These are phyloP conservation scores for sheep (Ovis aries) DNA, from an alignment of 2,113 vertebrate genomes.

Conservation along the genomic window DNA sequence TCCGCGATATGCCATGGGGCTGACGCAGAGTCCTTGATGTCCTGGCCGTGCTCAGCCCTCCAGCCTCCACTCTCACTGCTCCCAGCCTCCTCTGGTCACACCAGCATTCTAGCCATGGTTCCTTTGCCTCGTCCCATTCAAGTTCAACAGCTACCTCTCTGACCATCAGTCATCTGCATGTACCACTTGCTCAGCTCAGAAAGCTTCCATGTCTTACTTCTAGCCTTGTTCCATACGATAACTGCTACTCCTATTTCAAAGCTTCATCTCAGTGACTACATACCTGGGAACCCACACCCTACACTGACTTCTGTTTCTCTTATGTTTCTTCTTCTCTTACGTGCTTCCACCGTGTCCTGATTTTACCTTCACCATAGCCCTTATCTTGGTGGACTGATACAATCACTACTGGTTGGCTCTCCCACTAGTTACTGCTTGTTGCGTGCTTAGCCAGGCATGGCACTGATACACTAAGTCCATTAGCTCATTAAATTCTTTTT, in stretches of 20 bases:
- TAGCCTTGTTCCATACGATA: background rate
- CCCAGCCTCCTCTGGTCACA: background rate
- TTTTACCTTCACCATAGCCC: background rate
- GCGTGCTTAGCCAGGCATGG: background rate
- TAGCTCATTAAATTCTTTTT: background rate
- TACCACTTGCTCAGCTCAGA: background rate
- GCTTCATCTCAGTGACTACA: background rate
- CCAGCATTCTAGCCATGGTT: background rate
- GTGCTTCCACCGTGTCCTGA: background rate
- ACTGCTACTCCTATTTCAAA: background rate
- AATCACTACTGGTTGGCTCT: background rate
- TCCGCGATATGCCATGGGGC: accelerated
- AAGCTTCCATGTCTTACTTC: background rate
- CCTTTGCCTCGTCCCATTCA: background rate
- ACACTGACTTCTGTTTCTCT: background rate
- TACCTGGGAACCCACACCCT: background rate
- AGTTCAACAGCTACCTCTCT: background rate
- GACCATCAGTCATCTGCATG: background rate
- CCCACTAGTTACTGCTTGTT: background rate
- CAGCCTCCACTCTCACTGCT: background rate
- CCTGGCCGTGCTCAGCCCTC: background rate
- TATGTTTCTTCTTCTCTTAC: too few species aligned
- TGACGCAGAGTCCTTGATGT: background rate
- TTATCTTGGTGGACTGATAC: background rate
- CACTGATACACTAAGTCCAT: background rate